Evolutionary conservation across 2,888 invertebrate genomes (phyloP), one percentile per base, ranked within the genome.

Genomic region (Stenchaetothrips biformis): DNA sequence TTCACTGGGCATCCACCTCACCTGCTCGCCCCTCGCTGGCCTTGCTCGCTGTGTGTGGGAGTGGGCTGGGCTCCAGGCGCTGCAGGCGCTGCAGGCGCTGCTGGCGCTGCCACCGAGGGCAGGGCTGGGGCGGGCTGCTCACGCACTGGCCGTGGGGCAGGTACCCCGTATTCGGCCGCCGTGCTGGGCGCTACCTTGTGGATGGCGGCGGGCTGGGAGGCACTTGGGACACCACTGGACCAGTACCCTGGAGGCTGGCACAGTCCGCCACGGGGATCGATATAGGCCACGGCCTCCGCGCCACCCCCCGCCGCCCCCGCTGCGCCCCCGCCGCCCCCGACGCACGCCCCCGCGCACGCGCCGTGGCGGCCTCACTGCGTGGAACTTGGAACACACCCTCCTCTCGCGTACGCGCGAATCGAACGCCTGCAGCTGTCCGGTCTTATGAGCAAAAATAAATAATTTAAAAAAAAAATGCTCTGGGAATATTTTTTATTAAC

Each of bases 161-260:
- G 21, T 13, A 74, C 67, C 67, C 25, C 21, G 67, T 74, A 59
- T n/a, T n/a, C n/a, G n/a, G n/a, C 59, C 67, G n/a, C n/a, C n/a
- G n/a, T n/a, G n/a, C 25, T 74, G 67, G 25, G 21, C n/a, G n/a
- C n/a, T 13, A 13, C 59, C 18, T 0, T 59, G 59, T 37, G 67
- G 67, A 74, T 74, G 67, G 67, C 67, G 67, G 67, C 21, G 67
- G 67, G 67, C 21, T 74, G n/a, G n/a, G n/a, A n/a, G n/a, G 37
- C 37, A 37, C 37, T 37, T 4, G 37, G 67, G 67, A 74, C 67
- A 74, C 67, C 67, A 74, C 67, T 74, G 67, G 67, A 74, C 67
- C 67, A 25, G 21, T n/a, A 7, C 8, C 21, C 25, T 7, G 25
- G 21, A 11, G 67, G 21, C 11, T 18, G 67, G 67, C 67, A 11